Base-by-base conservation (phyloP, 92 coral and sea anemone genomes). In the Zoanthus gigantus region DNA sequence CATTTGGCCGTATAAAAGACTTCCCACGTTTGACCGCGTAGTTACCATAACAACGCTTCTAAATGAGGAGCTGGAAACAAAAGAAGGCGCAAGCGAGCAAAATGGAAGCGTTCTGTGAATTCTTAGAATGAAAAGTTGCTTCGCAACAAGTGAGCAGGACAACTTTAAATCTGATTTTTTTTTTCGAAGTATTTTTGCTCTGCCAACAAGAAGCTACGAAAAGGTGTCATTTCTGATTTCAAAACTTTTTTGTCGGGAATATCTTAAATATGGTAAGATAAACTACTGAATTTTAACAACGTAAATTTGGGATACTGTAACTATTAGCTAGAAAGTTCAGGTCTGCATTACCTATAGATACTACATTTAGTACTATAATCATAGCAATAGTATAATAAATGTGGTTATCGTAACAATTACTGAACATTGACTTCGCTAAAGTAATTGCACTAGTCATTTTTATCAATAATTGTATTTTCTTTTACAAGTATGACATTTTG, bases 31-130 rank as follows among this genome's bases (percentile, higher is more conserved):
- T 69, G 45, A 69, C 74, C 46, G 74, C 47, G 5, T 45, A 28
- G 74, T 79, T 65, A 63, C 84, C 73, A 79, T 79, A 42, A 65
- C 84, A 46, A 79, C 84, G 44, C 37, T 23, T 79, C 84, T 72
- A 37, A 63, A 79, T 79, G 7, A 79, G 72, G 83, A 31, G 7
- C 15, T 61, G 72, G 32, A 58, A 79, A 58, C 71, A 78, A 58
- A 61, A 79, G 72, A 31, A 60, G 0, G 17, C 23, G 17, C 23
- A 37, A 74, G 31, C 29, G 15, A 2, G 31, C 71, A 63, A 28
- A 18, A 77, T 28, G 0, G 44, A 29, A 81, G 76, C 74, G 29
- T 46, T 73, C 82, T 65, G 58, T 65, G 75, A 81, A 81, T 81
- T 81, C 23, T 53, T n/a, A 47, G 23, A 45, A 56, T 42, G 85